These are phyloP conservation scores for Nasonovia ribisnigri DNA, from an alignment of 2,888 invertebrate species.

Conservation along the genomic window DNA sequence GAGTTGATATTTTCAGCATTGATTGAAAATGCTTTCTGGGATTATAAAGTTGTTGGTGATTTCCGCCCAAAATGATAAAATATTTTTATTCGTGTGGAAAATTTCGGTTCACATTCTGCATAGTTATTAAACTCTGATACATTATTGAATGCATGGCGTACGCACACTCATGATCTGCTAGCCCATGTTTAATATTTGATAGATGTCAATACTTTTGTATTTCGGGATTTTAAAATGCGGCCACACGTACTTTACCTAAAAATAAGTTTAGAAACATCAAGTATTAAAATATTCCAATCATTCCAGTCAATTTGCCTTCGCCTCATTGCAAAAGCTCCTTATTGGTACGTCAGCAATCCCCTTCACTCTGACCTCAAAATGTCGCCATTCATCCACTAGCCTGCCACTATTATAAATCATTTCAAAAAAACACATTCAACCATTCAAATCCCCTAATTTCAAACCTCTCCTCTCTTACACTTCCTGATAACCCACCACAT, in stretches of 20 bases:
- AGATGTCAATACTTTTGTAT: neutral
- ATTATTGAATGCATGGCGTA: neutral
- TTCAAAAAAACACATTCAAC: too few relatives aligned
- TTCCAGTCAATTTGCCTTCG: too few relatives aligned
- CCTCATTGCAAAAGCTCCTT: too few relatives aligned
- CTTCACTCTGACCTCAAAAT: too few relatives aligned
- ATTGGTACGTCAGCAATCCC: too few relatives aligned
- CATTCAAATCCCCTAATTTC: too few relatives aligned
- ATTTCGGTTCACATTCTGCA: neutral
- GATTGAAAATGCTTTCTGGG: conserved; percentile 9
- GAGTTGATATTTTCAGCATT: conserved; percentile 4
- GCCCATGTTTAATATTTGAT: neutral
- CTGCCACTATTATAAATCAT: too few relatives aligned
- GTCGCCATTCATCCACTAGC: too few relatives aligned
- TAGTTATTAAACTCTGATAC: neutral
- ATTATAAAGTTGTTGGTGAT: conserved; percentile 28
- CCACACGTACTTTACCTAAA: neutral
- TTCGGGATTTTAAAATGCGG: neutral
- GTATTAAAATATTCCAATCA: too few relatives aligned
- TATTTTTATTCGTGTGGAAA: neutral
- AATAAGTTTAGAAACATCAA: neutral
- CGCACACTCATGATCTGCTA: neutral
- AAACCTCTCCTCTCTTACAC: too few relatives aligned
- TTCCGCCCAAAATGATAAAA: conserved; percentile 15
- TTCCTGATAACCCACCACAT: too few relatives aligned